A percentile compares a stretch with the other conserved stretches of the same genome.
These are phyloP conservation scores for Darevskia mixta DNA, from an alignment of 2,797 vertebrate species.

Conservation along the genomic window DNA sequence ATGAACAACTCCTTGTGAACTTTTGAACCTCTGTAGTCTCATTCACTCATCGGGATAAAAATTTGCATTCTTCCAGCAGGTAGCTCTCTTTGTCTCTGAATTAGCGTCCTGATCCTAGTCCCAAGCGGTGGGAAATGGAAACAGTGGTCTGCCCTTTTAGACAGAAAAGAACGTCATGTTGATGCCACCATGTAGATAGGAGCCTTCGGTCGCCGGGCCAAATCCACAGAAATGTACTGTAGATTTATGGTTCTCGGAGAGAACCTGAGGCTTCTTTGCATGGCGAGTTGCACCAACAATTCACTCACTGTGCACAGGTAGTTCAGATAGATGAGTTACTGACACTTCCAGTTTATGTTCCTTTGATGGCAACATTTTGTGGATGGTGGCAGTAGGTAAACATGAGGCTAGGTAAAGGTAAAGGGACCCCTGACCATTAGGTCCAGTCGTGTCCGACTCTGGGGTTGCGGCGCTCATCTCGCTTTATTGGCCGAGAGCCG, in stretches of 20 bases:
- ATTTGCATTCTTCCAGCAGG: background rate
- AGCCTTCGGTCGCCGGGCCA: background rate
- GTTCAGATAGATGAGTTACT: background rate
- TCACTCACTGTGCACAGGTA: background rate
- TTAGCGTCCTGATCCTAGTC: background rate
- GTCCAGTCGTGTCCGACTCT: too few species aligned
- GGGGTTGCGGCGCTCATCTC: too few species aligned
- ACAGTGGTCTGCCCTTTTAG: background rate
- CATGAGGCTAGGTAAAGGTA: background rate
- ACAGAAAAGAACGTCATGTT: background rate
- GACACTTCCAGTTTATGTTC: background rate
- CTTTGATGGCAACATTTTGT: background rate
- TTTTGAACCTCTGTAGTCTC: conserved; percentile 6
- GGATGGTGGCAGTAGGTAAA: background rate
- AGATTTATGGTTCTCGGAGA: background rate
- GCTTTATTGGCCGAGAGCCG: too few species aligned
- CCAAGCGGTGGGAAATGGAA: background rate
- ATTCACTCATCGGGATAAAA: background rate
- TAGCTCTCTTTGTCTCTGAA: background rate
- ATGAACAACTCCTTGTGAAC: conserved; percentile 1
- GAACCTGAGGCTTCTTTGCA: background rate
- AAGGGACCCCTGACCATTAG: too few species aligned
- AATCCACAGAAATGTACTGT: background rate
- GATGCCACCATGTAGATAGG: background rate
- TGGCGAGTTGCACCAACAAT: background rate